Evolutionary conservation across 2,888 invertebrate species (phyloP).

Genomic region (Eristalis pertinax): DNA sequence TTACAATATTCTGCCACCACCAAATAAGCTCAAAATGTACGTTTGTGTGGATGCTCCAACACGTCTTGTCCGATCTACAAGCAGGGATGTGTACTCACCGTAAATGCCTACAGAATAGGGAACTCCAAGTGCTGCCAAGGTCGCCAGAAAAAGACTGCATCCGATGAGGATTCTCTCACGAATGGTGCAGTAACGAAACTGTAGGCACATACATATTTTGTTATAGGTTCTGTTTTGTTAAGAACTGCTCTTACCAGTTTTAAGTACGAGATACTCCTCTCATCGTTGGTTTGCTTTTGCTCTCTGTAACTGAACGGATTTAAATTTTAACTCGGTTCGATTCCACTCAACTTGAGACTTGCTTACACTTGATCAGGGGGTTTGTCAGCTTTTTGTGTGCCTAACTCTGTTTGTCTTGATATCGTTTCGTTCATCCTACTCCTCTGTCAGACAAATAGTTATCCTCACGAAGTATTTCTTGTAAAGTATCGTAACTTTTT

Average conservation of each 20-base stretch:
- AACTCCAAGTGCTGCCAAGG: slow-evolving; percentile 84
- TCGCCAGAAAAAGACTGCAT: slow-evolving; percentile 83
- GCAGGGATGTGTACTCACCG: slow-evolving; percentile 87
- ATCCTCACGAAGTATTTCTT: not conserved
- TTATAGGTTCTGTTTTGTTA: not conserved
- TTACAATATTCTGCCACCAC: slow-evolving; percentile 86
- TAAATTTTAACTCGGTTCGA: not conserved
- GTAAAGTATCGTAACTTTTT: not conserved
- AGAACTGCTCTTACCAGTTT: slow-evolving; percentile 75
- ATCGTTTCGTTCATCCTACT: slow-evolving; percentile 12
- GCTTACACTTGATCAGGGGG: slow-evolving; percentile 15
- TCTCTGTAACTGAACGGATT: not conserved
- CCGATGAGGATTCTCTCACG: slow-evolving; percentile 83
- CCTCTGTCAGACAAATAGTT: not conserved
- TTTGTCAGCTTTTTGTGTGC: slow-evolving; percentile 9
- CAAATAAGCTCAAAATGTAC: slow-evolving; percentile 83
- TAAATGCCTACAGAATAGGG: slow-evolving; percentile 87
- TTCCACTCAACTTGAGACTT: not conserved
- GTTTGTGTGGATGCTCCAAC: slow-evolving; percentile 84
- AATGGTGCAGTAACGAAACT: slow-evolving; percentile 85
- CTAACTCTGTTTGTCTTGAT: slow-evolving; percentile 17
- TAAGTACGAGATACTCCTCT: slow-evolving; percentile 69
- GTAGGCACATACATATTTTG: not conserved
- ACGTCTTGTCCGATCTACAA: slow-evolving; percentile 85
- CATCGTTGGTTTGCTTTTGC: not conserved